Percentiles rank a stretch among this genome's conserved stretches.
phyloP scores from a whole-genome alignment of 1,140 invertebrate species.

The Marisa cornuarietis region DNA sequence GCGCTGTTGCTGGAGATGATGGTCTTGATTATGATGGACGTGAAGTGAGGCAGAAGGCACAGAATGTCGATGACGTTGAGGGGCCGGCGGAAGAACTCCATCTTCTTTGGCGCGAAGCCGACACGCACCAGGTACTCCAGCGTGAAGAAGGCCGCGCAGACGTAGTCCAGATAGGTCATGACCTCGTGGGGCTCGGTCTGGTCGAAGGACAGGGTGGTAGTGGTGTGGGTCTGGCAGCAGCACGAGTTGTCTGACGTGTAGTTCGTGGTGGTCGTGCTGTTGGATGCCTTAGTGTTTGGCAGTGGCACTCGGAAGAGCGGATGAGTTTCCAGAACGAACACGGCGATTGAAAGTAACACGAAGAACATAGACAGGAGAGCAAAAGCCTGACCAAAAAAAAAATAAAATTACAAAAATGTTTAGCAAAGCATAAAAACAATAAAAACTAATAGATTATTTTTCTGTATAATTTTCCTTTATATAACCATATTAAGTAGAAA shows the following conservation, averaged over 20 bases:
- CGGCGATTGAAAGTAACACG: conserved; percentile 59
- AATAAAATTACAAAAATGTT: no score
- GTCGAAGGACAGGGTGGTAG: conserved; percentile 30
- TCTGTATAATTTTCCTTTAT: no score
- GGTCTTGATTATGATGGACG: conserved; percentile 55
- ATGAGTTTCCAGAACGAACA: conserved; percentile 62
- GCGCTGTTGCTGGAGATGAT: conserved; percentile 43
- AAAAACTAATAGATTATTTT: no score
- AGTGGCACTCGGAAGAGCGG: conserved; percentile 49
- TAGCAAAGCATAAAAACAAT: no score
- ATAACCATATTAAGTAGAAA: no score
- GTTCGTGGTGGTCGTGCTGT: conserved; percentile 30
- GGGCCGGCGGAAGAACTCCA: conserved; percentile 48
- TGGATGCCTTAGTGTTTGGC: conserved; percentile 30
- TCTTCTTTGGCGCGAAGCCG: conserved; percentile 55
- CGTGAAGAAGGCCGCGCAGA: conserved; percentile 58
- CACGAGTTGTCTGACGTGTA: conserved; percentile 29
- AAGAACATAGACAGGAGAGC: conserved; percentile 62
- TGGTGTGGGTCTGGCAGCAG: conserved; percentile 42
- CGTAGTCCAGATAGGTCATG: conserved; percentile 58
- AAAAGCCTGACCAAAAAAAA: conserved; percentile 42
- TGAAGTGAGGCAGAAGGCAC: conserved; percentile 60
- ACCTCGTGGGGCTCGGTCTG: conserved; percentile 51
- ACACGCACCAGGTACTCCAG: conserved; percentile 52
- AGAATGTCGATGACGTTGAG: conserved; percentile 63